Percentiles rank a stretch among this genome's conserved stretches.
phyloP scores from a whole-genome alignment of 2,797 vertebrate species.

The Myoxocephalus aenaeus region DNA sequence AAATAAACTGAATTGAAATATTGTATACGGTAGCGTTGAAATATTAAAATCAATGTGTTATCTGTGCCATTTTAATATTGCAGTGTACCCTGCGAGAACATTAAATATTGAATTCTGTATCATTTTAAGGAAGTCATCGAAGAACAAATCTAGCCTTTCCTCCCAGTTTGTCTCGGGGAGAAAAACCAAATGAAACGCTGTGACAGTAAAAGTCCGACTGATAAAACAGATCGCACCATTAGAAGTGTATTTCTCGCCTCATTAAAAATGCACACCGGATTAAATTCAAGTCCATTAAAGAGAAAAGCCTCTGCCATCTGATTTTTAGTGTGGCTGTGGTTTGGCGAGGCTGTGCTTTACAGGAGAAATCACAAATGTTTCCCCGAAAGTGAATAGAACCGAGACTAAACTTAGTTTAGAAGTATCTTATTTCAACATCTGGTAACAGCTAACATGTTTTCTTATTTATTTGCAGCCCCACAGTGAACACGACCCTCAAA shows the following conservation, averaged over 20 bases:
- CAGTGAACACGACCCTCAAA: slow-evolving; percentile 91
- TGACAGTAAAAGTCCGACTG: no score
- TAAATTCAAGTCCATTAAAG: neutral
- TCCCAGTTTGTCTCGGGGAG: neutral
- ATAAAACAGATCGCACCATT: no score
- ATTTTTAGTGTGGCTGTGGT: neutral
- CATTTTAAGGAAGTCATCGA: neutral
- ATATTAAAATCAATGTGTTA: neutral
- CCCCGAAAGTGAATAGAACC: neutral
- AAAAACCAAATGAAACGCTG: neutral
- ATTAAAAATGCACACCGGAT: neutral
- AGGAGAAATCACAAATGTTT: neutral
- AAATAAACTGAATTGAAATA: no score
- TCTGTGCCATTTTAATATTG: neutral
- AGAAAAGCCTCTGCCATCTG: neutral
- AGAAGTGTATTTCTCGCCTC: neutral
- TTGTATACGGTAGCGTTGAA: neutral
- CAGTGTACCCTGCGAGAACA: neutral
- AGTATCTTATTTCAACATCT: neutral
- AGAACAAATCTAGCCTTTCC: neutral
- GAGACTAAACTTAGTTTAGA: neutral
- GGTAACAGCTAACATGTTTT: rapidly evolving
- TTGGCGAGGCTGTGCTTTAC: neutral
- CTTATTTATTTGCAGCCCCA: slow-evolving; percentile 79
- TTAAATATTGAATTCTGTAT: neutral